A percentile compares a stretch with the other conserved stretches of the same genome.
These are phyloP conservation scores for Chrysolina oricalcia DNA, from an alignment of 2,888 invertebrate genomes.

Conservation along the genomic window DNA sequence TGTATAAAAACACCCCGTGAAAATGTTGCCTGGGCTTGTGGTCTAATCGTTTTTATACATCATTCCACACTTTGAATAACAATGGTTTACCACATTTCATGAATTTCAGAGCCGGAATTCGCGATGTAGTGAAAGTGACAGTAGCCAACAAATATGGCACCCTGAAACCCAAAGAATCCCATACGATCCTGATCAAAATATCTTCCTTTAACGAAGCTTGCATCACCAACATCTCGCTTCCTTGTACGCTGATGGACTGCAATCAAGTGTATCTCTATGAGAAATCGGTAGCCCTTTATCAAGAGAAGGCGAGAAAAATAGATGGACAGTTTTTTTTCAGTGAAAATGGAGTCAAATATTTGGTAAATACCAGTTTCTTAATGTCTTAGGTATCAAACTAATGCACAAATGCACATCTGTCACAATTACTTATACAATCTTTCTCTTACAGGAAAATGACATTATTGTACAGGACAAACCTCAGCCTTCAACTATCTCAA, in stretches of 20 bases:
- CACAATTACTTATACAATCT: background rate
- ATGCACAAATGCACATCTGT: no score
- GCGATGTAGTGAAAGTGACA: slow-evolving; percentile 50
- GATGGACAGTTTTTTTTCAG: slow-evolving; percentile 69
- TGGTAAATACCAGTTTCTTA: slow-evolving; percentile 57
- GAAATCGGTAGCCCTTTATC: slow-evolving; percentile 62
- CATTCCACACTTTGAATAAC: no score
- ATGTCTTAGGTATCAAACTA: no score
- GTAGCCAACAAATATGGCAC: slow-evolving; percentile 59
- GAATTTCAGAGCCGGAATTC: slow-evolving; percentile 51
- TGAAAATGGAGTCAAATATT: slow-evolving; percentile 65
- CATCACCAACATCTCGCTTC: slow-evolving; percentile 60
- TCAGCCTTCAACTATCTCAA: background rate
- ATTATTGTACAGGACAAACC: background rate
- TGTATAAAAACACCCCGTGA: no score
- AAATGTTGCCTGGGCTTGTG: no score
- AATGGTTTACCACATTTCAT: slow-evolving; percentile 12
- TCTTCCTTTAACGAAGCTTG: slow-evolving; percentile 65
- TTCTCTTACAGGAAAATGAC: background rate
- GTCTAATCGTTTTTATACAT: no score
- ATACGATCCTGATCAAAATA: slow-evolving; percentile 66
- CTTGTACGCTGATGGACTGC: slow-evolving; percentile 69
- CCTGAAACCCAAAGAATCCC: slow-evolving; percentile 66
- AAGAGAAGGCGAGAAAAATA: slow-evolving; percentile 50
- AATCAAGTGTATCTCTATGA: slow-evolving; percentile 66